Base-by-base conservation (phyloP, 64 coral and sea anemone genomes). In the Orbicella faveolata region DNA sequence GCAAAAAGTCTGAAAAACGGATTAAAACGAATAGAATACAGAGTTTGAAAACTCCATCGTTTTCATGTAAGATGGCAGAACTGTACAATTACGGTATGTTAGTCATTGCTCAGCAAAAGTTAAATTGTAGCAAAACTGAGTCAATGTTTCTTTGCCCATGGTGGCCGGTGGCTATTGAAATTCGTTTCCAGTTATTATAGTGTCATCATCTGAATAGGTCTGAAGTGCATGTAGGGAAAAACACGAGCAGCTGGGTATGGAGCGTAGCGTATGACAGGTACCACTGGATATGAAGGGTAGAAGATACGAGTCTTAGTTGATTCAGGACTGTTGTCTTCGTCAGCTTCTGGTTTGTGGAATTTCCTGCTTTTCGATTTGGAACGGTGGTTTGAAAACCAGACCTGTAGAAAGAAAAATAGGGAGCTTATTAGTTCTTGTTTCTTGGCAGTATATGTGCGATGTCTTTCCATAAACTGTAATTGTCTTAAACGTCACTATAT, bases 301-400 rank as follows among this genome's bases (percentile, higher is more conserved):
- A 85, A 85, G 16, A 85, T 85, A 34, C 82, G 63, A 19, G 82
- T 85, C 65, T 52, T 72, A 1, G 68, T 66, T 8, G 82, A 62
- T 25, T 20, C n/a, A 7, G 82, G 4, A 52, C 6, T 52, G 34
- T 25, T 65, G 18, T 72, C 63, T 15, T 34, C 20, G 35, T 85
- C 37, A 25, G 52, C 65, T 21, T 85, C 82, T 68, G 82, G 63
- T 25, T 51, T 85, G 41, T 73, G 63, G 37, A 23, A 69, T 72
- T 66, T 73, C 41, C 52, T 85, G 36, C 20, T 36, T 92, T 92
- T 92, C 4, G 83, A 84, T 78, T 92, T 92, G 62, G 90, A 92
- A 16, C 90, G 90, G 55, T 86, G 75, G 66, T 92, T 92, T 51
- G 90, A 92, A 78, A 92, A 92, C 90, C 90, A 92, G 44, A 92